Evolutionary conservation across 1,140 invertebrate genomes (phyloP), one percentile per base, ranked within the genome.

Genomic region (Acromyrmex heyeri): DNA sequence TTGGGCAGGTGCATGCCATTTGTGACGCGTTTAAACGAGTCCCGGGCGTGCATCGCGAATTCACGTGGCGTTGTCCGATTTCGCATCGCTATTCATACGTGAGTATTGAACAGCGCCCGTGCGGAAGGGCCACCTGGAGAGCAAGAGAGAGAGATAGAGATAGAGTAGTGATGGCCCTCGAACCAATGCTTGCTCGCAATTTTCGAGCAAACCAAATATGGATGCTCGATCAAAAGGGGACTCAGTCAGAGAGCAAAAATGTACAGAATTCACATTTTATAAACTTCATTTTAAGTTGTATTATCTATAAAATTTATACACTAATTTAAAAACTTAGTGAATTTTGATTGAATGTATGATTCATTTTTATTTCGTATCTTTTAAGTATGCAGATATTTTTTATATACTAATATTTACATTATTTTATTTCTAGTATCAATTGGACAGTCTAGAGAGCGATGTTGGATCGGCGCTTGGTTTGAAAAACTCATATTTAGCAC

Each of bases 1-100:
- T 53, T 30, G 50, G 87, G 73, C 88, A 88, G 87, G 59, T 83
- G 72, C 87, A 59, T 57, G 64, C 75, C 85, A 73, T 88, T 73
- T 64, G 86, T 78, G 72, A 88, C 76, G n/a, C 69, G 81, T 90
- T 90, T 90, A 86, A 91, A 90, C 53, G 89, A 87, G 61, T 85
- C 81, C 69, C 78, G 70, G 85, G 85, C 57, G 48, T 55, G 64
- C 75, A 81, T 77, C 69, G 62, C 27, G 59, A 73, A 77, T 89
- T 91, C 73, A 77, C 76, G 64, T 30, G 38, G 57, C 55, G 55
- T 78, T 75, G 77, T 89, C n/a, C 70, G 88, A 89, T 90, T 88
- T 55, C 57, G 48, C 55, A 75, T 87, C 81, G 64, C 72, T 90
- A 82, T 90, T 88, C 81, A 90, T 76, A 76, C 75, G 57, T 44